These are phyloP conservation scores for Noctilio leporinus DNA, from an alignment of 2,113 vertebrate species.

Conservation along the genomic window DNA sequence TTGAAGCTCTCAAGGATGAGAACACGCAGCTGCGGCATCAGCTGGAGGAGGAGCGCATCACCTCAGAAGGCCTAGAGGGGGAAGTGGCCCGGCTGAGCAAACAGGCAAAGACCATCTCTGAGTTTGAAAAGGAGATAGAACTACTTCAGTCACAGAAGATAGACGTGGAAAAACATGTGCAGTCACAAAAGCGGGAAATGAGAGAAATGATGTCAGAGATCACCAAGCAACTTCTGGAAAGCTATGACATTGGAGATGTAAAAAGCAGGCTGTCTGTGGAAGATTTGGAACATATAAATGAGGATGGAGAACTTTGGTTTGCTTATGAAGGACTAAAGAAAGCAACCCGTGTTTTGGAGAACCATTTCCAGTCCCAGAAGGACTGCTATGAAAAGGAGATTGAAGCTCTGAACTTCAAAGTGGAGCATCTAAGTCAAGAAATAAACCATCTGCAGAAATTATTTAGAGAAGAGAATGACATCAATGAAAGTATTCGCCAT, in stretches of 20 bases:
- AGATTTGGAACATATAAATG: constrained; percentile 85
- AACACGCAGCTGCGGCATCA: constrained; percentile 78
- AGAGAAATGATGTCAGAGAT: constrained; percentile 90
- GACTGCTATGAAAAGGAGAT: constrained; percentile 87
- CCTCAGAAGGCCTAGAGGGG: constrained; percentile 81
- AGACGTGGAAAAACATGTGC: constrained; percentile 85
- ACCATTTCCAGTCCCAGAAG: constrained; percentile 88
- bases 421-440: constrained; percentile 90
- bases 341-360: constrained; percentile 90
- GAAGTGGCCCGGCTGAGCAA: constrained; percentile 87
- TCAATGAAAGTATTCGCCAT: constrained; percentile 87
- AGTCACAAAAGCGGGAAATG: constrained; percentile 86
- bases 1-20: constrained; percentile 83
- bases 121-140: constrained; percentile 90
- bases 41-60: constrained; percentile 79
- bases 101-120: constrained; percentile 88
- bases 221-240: constrained; percentile 87
- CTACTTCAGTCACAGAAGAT: constrained; percentile 86
- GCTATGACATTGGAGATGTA: constrained; percentile 85
- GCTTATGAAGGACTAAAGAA: constrained; percentile 90
- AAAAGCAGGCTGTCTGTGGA: constrained; percentile 84
- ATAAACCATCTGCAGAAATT: constrained; percentile 89
- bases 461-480: constrained; percentile 89
- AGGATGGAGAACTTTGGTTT: constrained; percentile 88
- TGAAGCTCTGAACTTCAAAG: constrained; percentile 87